Evolutionary conservation across 2,113 vertebrate genomes (phyloP).

Genomic region (Toxotes chatareus): DNA sequence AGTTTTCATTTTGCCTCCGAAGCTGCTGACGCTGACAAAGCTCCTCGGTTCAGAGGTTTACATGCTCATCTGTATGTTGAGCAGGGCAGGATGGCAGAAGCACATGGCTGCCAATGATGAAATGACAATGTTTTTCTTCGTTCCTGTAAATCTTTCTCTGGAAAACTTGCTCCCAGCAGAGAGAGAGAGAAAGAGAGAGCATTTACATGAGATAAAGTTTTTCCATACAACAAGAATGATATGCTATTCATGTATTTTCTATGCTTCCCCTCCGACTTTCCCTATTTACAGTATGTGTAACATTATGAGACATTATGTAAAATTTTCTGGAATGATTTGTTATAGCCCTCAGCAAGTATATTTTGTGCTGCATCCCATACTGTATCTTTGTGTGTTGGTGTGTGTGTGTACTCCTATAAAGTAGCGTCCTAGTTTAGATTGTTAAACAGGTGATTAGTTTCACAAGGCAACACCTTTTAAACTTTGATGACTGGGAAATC

Average conservation of each 20-base stretch:
- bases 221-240: slow-evolving; percentile 25
- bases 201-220: slow-evolving; percentile 53
- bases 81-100: neutral
- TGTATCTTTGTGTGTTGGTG: slow-evolving; percentile 11
- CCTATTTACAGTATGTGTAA: slow-evolving; percentile 55
- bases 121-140: slow-evolving; percentile 1
- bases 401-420: slow-evolving; percentile 29
- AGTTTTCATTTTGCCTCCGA: slow-evolving; percentile 41
- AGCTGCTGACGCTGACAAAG: slow-evolving; percentile 44
- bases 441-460: slow-evolving; percentile 69
- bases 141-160: slow-evolving; percentile 1
- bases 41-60: neutral
- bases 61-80: slow-evolving; percentile 13
- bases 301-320: slow-evolving; percentile 55
- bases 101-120: neutral
- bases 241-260: slow-evolving; percentile 36
- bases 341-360: slow-evolving; percentile 44
- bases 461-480: slow-evolving; percentile 67
- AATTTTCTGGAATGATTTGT: slow-evolving; percentile 55
- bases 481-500: slow-evolving; percentile 45
- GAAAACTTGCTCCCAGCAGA: slow-evolving; percentile 41
- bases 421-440: slow-evolving; percentile 45
- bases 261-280: slow-evolving; percentile 5
- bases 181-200: slow-evolving; percentile 27
- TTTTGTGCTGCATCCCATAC: slow-evolving; percentile 27